A percentile compares a stretch with the other conserved stretches of the same genome.
phyloP scores from a whole-genome alignment of 2,888 invertebrate genomes.

The Azorinus chamasolen region DNA sequence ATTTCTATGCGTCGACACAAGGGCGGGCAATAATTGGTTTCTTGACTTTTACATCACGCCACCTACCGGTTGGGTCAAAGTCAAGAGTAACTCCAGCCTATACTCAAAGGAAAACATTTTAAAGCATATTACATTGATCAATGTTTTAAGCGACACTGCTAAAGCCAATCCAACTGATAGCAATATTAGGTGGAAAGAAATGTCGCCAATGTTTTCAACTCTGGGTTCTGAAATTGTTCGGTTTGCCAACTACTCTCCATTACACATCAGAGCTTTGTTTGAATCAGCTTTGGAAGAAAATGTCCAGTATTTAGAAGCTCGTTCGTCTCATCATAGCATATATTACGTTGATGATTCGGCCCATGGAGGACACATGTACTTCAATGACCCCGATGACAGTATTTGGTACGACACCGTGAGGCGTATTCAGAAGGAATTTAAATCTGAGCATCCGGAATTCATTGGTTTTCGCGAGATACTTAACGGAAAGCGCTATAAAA shows the following conservation, averaged over 20 bases:
- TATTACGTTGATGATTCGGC: constrained; percentile 37
- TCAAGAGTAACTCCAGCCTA: constrained; percentile 15
- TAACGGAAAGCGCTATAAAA: constrained; percentile 23
- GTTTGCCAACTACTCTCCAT: constrained; percentile 29
- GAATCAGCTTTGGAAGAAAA: constrained; percentile 50
- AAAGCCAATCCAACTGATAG: neutral
- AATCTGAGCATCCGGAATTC: constrained; percentile 42
- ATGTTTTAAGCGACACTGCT: constrained; percentile 33
- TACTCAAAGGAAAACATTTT: constrained; percentile 34
- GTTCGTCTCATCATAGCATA: constrained; percentile 26
- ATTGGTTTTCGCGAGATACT: constrained; percentile 57
- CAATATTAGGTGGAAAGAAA: neutral
- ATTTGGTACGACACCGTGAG: no score
- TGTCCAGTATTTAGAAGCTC: constrained; percentile 58
- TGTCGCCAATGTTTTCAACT: constrained; percentile 37
- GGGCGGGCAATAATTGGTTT: constrained; percentile 24
- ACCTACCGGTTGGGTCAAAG: constrained; percentile 45
- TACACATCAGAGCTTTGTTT: constrained; percentile 46
- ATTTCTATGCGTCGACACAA: constrained; percentile 38
- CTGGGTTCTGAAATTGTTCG: constrained; percentile 41
- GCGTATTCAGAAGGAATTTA: constrained; percentile 29
- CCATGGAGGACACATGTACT: constrained; percentile 36
- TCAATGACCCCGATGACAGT: constrained; percentile 19
- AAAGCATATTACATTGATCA: constrained; percentile 35
- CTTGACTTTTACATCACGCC: constrained; percentile 51